Base-by-base conservation (phyloP, 2,888 invertebrate genomes). In the Sylvicola cinctus region DNA sequence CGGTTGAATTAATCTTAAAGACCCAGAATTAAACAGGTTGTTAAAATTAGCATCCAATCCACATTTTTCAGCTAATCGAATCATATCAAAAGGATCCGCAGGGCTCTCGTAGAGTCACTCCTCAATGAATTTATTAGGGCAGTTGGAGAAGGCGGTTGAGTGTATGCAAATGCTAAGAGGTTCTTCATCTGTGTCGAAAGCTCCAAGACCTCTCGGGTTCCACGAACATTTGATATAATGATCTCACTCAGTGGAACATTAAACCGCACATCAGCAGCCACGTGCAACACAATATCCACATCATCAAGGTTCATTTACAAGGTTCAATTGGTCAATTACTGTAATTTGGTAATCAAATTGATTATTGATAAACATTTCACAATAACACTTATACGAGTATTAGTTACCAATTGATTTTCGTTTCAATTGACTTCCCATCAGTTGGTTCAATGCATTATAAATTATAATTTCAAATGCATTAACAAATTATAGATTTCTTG, bases 261-360 rank as follows among this genome's bases (percentile, higher is more conserved):
- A 46, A 81, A 81, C 12, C 55, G 48, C 4, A 93, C 83, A 0
- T 91, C 91, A 2, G 93, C 95, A 0, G 93, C 93, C 7, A 79
- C 78, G 50, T 95, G 88, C 54, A 95, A 77, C 7, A 74, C 64
- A 36, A 75, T 56, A 44, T 73, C 62, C 32, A 53, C 50, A 34
- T 51, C 45, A 13, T 51, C 44, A 16, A 41, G n/a, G n/a, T n/a
- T n/a, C n/a, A n/a, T n/a, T n/a, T n/a, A n/a, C n/a, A n/a, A n/a
- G n/a, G n/a, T n/a, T n/a, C n/a, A n/a, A n/a, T n/a, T n/a, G n/a
- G n/a, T n/a, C n/a, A n/a, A n/a, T n/a, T n/a, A n/a, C n/a, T n/a
- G n/a, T n/a, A n/a, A n/a, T n/a, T n/a, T n/a, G n/a, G n/a, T n/a
- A n/a, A n/a, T n/a, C n/a, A n/a, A n/a, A n/a, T n/a, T n/a, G n/a